Conservation (phyloP, 2,113 vertebrate genomes). For the Odocoileus virginianus region DNA sequence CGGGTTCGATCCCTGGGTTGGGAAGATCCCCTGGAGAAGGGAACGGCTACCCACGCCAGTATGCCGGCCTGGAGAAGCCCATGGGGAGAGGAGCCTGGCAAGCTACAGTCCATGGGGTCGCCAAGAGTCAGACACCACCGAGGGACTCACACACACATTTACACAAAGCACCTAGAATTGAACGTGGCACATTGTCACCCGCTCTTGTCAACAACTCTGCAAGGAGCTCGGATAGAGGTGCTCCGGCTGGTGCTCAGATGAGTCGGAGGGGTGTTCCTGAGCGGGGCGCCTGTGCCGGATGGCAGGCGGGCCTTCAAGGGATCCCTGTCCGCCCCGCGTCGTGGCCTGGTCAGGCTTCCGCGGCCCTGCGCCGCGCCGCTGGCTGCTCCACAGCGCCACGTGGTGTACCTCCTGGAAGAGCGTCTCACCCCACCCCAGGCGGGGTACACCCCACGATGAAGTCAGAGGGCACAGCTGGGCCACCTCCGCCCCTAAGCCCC, state of each 20-base stretch:
- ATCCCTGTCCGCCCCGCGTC: not conserved
- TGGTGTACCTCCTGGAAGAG: slow-evolving; percentile 84
- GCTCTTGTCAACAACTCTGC: not conserved
- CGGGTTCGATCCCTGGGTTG: not conserved
- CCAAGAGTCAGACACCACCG: not conserved
- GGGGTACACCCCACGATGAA: not conserved
- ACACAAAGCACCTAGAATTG: not conserved
- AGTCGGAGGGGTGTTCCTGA: not conserved
- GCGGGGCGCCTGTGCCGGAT: accelerated
- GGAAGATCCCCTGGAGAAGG: not conserved
- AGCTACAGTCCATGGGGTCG: not conserved
- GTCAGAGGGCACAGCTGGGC: not conserved
- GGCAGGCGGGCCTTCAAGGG: not conserved
- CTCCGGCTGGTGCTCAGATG: not conserved
- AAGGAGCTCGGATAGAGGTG: not conserved
- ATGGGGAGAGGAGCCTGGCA: not conserved
- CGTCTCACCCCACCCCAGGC: slow-evolving; percentile 77
- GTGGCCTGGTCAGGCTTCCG: not conserved
- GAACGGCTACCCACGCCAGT: not conserved
- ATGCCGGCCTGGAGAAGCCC: not conserved
- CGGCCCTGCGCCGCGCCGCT: slow-evolving; percentile 77
- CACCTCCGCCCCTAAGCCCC: not conserved
- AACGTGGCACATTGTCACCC: accelerated
- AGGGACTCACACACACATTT: not conserved
- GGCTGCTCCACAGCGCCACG: slow-evolving; percentile 87